A percentile compares a stretch with the other conserved stretches of the same genome.
These are phyloP conservation scores for Chouioia cunea DNA, from an alignment of 2,888 invertebrate genomes.

Conservation along the genomic window DNA sequence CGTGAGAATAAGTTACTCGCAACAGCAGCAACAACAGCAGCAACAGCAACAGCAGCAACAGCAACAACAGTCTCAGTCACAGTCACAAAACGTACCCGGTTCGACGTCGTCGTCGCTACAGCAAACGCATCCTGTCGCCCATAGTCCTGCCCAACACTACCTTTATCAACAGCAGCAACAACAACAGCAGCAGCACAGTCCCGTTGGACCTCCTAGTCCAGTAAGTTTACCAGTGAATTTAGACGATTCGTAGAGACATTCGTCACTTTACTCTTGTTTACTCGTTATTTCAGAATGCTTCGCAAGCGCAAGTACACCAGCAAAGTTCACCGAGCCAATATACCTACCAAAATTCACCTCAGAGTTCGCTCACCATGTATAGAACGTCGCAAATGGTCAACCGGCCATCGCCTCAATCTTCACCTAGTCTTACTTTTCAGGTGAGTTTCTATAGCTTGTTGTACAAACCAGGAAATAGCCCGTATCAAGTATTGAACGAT, in stretches of 20 bases:
- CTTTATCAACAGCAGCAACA: constrained; percentile 58
- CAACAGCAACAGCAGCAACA: constrained; percentile 55
- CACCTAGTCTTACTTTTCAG: constrained; percentile 70
- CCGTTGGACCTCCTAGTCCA: constrained; percentile 65
- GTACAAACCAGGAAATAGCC: not conserved
- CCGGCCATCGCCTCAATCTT: constrained; percentile 71
- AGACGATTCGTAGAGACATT: too few species aligned
- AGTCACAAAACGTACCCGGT: constrained; percentile 62
- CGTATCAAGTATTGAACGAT: not conserved
- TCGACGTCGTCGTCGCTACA: constrained; percentile 53
- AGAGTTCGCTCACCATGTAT: constrained; percentile 69
- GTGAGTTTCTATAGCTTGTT: constrained; percentile 52
- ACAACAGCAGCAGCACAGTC: constrained; percentile 63
- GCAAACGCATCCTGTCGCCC: constrained; percentile 54
- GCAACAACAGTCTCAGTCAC: constrained; percentile 65
- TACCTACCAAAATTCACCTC: constrained; percentile 65
- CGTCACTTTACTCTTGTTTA: too few species aligned
- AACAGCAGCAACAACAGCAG: constrained; percentile 65
- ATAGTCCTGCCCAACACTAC: constrained; percentile 62
- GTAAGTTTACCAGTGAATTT: constrained; percentile 55
- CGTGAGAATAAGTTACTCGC: constrained; percentile 65
- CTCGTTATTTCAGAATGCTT: constrained; percentile 63
- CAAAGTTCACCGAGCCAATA: constrained; percentile 68
- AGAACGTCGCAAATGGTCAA: constrained; percentile 69
- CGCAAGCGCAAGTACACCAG: constrained; percentile 66